Evolutionary conservation across 2,888 invertebrate genomes (phyloP), one percentile per base, ranked within the genome.

Genomic region (Brenthis hecate): DNA sequence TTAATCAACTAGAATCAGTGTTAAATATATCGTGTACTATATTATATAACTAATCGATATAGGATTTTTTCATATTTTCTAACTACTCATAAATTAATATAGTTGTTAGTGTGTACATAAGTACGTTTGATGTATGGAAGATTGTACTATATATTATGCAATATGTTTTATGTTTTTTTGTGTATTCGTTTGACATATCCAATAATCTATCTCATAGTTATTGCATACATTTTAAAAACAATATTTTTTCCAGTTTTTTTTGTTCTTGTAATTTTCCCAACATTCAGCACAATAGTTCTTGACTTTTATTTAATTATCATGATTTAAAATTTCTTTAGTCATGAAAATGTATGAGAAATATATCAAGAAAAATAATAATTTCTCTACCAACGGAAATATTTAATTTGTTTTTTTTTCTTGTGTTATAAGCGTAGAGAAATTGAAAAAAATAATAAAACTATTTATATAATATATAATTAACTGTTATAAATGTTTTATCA

Each of bases 51-150:
- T 69, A 65, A 66, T 66, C 60, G 48, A 50, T 56, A 47, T 65
- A 67, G 68, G 23, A 53, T 65, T 71, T 70, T 28, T 63, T 69
- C 47, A 62, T 71, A 66, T 66, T 71, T 63, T 69, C 58, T 63
- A 60, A 63, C 55, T 57, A 56, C 56, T 51, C 50, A 50, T 68
- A 56, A 70, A 70, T 66, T 48, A 32, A 62, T 55, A 53, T 47
- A 36, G 36, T 11, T 62, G 58, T 71, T 57, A 19, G 54, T 63
- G 54, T 71, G 69, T 71, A 71, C 57, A 69, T 71, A 71, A 57
- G 65, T 63, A 62, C 67, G 56, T 62, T 50, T 67, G 67, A 14
- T 32, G 56, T 62, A 62, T 56, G 62, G 19, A 62, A 57, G 71
- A 71, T 54, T 68, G 66, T 48, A 43, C 36, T 43, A 43, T 56